These are phyloP conservation scores for Ictalurus punctatus DNA, from an alignment of 2,113 vertebrate genomes.

Conservation along the genomic window DNA sequence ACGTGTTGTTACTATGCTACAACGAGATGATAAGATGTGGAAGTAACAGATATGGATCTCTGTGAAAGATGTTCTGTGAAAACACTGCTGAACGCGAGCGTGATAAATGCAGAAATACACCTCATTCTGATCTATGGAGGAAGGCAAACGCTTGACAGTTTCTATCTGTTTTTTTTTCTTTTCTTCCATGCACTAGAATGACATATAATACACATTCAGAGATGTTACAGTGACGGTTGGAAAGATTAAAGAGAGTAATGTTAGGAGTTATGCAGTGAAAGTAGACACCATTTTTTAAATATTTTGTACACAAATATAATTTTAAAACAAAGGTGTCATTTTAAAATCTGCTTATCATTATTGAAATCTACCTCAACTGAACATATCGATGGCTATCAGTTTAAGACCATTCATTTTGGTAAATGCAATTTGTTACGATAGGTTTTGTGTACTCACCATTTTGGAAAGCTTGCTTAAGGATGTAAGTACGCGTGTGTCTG, in stretches of 20 bases:
- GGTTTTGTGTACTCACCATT: conserved; percentile 49
- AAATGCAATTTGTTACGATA: background rate
- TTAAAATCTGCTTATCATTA: background rate
- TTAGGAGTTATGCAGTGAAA: background rate
- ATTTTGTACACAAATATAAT: too few species aligned
- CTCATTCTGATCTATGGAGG: background rate
- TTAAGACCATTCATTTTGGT: background rate
- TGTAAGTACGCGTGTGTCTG: background rate
- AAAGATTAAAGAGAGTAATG: background rate
- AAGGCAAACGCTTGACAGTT: background rate
- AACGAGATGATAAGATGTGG: conserved; percentile 16
- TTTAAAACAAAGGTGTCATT: background rate
- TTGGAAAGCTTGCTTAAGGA: conserved; percentile 17
- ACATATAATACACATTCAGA: background rate
- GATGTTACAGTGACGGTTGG: background rate
- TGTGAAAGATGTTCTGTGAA: conserved; percentile 4
- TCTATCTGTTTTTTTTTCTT: too few species aligned
- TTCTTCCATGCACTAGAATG: background rate
- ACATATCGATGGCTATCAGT: background rate
- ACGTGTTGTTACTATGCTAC: background rate
- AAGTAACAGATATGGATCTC: conserved; percentile 24
- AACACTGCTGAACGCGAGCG: background rate
- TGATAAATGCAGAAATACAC: background rate
- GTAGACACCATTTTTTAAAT: background rate
- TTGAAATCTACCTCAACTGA: background rate